Conservation (phyloP, 2,113 vertebrate species). For the Sinocyclocheilus grahami region DNA sequence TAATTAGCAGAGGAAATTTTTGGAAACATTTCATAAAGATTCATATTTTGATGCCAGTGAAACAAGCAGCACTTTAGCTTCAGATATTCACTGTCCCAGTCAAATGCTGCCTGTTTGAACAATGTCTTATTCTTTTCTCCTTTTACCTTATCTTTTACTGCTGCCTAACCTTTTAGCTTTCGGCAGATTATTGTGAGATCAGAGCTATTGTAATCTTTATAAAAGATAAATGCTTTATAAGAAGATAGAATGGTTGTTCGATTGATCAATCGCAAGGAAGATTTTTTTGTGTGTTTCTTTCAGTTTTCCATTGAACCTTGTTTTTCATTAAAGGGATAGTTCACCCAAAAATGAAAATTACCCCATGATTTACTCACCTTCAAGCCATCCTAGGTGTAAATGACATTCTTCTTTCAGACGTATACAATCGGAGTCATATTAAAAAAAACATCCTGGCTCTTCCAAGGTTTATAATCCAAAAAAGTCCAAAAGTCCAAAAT, state of each 20-base stretch:
- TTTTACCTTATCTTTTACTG: not conserved
- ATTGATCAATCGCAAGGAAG: not conserved
- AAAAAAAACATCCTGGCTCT: too few species aligned
- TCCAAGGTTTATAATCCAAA: too few species aligned
- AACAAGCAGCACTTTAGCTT: not conserved
- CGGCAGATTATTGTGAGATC: not conserved
- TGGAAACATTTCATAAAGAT: not conserved
- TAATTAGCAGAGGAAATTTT: not conserved
- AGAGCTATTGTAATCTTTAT: not conserved
- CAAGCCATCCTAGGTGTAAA: too few species aligned
- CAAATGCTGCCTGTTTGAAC: not conserved
- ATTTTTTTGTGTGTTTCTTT: not conserved
- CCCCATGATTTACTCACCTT: too few species aligned
- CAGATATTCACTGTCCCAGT: too few species aligned
- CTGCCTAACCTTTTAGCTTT: not conserved
- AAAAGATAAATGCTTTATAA: not conserved
- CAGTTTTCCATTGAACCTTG: not conserved
- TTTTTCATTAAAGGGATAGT: not conserved
- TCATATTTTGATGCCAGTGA: not conserved
- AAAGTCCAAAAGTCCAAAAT: too few species aligned
- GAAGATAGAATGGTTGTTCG: not conserved
- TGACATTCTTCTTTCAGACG: too few species aligned
- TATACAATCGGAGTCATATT: too few species aligned
- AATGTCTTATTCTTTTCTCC: not conserved
- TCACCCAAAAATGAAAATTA: too few species aligned